A percentile compares a stretch with the other conserved stretches of the same genome.
Evolutionary conservation across 2,113 vertebrate species (phyloP).

Genomic region (Podarcis muralis): DNA sequence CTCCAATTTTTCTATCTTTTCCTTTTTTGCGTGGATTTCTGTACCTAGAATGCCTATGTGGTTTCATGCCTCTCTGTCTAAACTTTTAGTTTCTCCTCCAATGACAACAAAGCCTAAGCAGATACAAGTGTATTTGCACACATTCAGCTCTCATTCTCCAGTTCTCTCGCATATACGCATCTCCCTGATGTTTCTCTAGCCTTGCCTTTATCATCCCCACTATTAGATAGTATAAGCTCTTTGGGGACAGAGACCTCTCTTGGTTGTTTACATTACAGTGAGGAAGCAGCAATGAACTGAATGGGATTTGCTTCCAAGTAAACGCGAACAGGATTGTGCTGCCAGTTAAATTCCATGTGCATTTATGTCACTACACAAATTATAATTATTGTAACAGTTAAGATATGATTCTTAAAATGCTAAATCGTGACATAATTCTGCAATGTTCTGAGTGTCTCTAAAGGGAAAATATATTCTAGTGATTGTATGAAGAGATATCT

Average conservation of each 20-base stretch:
- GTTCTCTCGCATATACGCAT: background rate
- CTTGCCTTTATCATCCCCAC: background rate
- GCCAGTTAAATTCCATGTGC: background rate
- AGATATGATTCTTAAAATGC: background rate
- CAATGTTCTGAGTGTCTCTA: slow-evolving; percentile 39
- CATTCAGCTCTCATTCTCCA: background rate
- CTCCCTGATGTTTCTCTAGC: background rate
- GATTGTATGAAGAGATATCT: slow-evolving; percentile 19
- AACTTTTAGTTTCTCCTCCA: background rate
- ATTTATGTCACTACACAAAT: background rate
- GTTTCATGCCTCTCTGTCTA: background rate
- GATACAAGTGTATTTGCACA: background rate
- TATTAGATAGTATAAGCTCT: background rate
- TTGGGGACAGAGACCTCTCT: background rate
- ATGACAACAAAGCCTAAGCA: background rate
- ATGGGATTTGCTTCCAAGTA: background rate
- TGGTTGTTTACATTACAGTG: background rate
- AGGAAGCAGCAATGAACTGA: background rate
- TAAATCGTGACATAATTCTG: background rate
- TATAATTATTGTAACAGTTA: background rate
- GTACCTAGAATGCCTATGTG: background rate
- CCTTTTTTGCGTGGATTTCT: background rate
- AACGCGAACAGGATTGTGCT: too few species aligned
- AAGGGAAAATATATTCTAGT: slow-evolving; percentile 60
- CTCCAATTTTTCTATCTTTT: background rate